phyloP scores from a whole-genome alignment of 2,888 invertebrate genomes.

The Zootermopsis nevadensis region DNA sequence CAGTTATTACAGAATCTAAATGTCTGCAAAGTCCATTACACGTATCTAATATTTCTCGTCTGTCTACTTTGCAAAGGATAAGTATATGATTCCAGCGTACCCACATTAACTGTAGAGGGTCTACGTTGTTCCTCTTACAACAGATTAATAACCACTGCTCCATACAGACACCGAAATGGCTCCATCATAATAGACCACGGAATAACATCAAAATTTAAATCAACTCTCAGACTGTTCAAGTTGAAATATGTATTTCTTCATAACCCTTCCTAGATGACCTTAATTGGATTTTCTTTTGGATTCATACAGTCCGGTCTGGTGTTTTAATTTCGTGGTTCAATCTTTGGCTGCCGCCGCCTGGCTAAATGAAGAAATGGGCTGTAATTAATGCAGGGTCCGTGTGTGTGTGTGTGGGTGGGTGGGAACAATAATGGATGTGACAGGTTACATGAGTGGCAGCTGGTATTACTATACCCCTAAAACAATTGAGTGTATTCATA shows the following conservation, averaged over 20 bases:
- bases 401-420: background rate
- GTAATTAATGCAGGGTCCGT: conserved; percentile 10
- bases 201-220: conserved; percentile 36
- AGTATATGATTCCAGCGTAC: no score
- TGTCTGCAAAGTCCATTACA: no score
- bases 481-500: background rate
- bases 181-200: conserved; percentile 20
- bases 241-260: conserved; percentile 35
- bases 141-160: background rate
- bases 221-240: conserved; percentile 23
- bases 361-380: background rate
- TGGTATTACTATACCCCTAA: background rate
- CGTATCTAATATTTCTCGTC: no score
- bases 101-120: no score
- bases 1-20: no score
- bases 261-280: conserved; percentile 21
- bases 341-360: background rate
- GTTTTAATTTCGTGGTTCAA: conserved; percentile 35
- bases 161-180: background rate
- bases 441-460: conserved; percentile 27
- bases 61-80: no score
- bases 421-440: conserved; percentile 28
- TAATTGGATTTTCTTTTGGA: conserved; percentile 31
- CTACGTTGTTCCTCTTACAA: no score
- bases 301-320: conserved; percentile 22